Conservation (phyloP, 2,113 vertebrate genomes). For the Eubucco bourcierii region DNA sequence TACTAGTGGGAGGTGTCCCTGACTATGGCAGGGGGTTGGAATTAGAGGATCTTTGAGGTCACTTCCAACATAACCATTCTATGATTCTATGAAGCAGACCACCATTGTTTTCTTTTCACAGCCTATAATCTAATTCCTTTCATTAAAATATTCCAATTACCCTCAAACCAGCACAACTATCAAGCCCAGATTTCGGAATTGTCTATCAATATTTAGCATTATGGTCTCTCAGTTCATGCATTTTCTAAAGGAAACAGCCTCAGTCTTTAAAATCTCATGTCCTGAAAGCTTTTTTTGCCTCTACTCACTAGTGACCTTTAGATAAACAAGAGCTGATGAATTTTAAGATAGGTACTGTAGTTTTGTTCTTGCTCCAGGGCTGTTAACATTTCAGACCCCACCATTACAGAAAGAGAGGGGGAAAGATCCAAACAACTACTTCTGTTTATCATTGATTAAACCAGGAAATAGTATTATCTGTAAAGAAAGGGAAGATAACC, state of each 20-base stretch:
- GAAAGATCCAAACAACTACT: neutral
- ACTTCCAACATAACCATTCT: too few relatives aligned
- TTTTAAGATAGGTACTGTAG: neutral
- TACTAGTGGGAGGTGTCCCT: too few relatives aligned
- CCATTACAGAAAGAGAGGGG: neutral
- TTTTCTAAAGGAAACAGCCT: neutral
- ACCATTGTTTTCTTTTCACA: too few relatives aligned
- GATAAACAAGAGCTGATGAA: conserved; percentile 28
- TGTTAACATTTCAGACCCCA: conserved; percentile 16
- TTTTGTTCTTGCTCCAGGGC: conserved; percentile 22
- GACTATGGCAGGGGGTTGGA: too few relatives aligned
- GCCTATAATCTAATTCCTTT: too few relatives aligned
- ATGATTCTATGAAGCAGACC: too few relatives aligned
- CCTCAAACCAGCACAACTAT: neutral
- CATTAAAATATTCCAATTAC: too few relatives aligned
- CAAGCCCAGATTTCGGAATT: neutral
- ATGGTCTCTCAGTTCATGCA: neutral
- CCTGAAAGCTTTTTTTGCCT: neutral
- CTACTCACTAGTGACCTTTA: conserved; percentile 1
- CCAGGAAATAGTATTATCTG: neutral
- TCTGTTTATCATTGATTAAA: conserved; percentile 16
- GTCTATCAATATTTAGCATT: neutral
- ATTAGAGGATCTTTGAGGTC: too few relatives aligned
- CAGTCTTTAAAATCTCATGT: neutral
- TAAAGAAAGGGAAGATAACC: neutral